Percentiles rank a stretch among this genome's conserved stretches.
These are phyloP conservation scores for Loriculus beryllinus DNA, from an alignment of 2,797 vertebrate genomes.

Conservation along the genomic window DNA sequence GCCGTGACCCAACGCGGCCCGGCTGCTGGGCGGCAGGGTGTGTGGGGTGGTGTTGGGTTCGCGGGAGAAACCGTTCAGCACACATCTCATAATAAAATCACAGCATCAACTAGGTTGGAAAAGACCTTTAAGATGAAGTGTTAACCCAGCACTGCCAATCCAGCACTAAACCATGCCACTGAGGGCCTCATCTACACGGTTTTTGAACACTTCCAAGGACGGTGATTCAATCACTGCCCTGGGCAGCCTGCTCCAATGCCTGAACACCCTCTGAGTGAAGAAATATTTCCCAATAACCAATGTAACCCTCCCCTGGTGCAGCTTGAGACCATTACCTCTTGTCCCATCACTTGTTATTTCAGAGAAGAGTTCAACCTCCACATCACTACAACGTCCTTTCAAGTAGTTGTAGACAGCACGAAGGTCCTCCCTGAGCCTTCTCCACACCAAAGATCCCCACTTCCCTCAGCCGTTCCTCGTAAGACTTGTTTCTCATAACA, in stretches of 20 bases:
- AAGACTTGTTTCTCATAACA: neutral
- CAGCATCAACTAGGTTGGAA: neutral
- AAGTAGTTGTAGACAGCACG: neutral
- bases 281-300: neutral
- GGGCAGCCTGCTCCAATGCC: neutral
- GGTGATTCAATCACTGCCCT: neutral
- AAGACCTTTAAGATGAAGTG: neutral
- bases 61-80: too few species aligned
- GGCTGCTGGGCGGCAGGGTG: neutral
- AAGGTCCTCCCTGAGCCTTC: neutral
- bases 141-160: neutral
- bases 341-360: neutral
- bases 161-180: neutral
- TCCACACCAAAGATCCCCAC: neutral
- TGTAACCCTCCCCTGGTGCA: neutral
- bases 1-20: rapidly evolving
- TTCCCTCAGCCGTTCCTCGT: neutral
- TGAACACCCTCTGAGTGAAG: neutral
- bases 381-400: neutral
- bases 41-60: neutral
- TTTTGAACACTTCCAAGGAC: neutral
- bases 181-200: neutral
- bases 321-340: neutral
- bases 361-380: neutral
- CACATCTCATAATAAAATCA: neutral